phyloP scores from a whole-genome alignment of 2,888 invertebrate genomes.

The Trichacis sp. region DNA sequence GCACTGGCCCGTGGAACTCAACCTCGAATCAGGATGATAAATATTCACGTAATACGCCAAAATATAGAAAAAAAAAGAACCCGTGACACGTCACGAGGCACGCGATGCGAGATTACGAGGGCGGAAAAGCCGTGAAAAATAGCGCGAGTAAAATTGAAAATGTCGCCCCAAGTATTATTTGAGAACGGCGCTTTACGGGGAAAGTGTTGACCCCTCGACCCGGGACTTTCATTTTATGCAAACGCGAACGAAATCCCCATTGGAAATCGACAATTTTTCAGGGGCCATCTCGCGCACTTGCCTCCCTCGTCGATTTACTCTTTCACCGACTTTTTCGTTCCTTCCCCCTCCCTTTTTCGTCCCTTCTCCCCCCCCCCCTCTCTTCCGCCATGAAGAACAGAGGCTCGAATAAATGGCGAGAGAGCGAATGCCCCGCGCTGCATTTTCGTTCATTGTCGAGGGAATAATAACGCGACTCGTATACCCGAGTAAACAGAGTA shows the following conservation, averaged over 20 bases:
- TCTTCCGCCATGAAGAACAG: not conserved
- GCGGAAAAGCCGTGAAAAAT: constrained; percentile 27
- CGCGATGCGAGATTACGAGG: constrained; percentile 5
- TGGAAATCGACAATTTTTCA: constrained; percentile 52
- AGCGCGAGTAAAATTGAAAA: constrained; percentile 42
- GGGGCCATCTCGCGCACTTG: constrained; percentile 45
- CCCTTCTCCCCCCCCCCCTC: no score
- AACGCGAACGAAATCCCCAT: constrained; percentile 51
- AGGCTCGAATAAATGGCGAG: not conserved
- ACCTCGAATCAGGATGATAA: no score
- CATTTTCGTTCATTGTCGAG: not conserved
- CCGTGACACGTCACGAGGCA: not conserved
- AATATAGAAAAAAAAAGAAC: constrained; percentile 3
- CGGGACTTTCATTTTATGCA: constrained; percentile 53
- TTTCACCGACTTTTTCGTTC: constrained; percentile 23
- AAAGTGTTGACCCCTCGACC: constrained; percentile 42
- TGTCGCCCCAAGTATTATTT: constrained; percentile 19
- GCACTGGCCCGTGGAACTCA: no score
- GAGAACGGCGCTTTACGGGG: constrained; percentile 18
- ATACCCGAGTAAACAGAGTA: not conserved
- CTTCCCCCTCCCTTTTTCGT: no score
- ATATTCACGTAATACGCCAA: constrained; percentile 33
- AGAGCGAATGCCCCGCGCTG: not conserved
- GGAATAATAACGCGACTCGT: not conserved
- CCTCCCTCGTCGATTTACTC: constrained; percentile 31